Evolutionary conservation across 1,140 invertebrate genomes (phyloP), one percentile per base, ranked within the genome.

Genomic region (Mercenaria mercenaria): DNA sequence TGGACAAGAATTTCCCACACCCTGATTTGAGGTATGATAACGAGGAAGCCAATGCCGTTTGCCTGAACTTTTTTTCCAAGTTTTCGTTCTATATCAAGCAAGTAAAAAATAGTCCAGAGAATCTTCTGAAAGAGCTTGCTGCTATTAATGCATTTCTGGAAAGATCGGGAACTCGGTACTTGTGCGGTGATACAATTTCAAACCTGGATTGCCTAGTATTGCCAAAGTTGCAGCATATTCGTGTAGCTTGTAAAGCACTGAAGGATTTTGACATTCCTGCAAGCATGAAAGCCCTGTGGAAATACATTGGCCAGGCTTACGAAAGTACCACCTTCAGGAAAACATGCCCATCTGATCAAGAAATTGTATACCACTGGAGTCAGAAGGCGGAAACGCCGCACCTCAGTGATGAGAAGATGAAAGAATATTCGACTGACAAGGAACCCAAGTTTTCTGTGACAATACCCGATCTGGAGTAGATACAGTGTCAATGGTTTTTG

Each of bases 301-400:
- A 95, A n/a, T 97, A 97, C 93, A 95, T 97, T 47, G 94, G 96
- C 39, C 96, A 96, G 20, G 97, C 97, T 1, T 97, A 97, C 94
- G 93, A 95, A 13, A 95, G 96, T 37, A 96, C 96, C 23, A 95
- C 96, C 0, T 97, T 97, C 95, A 95, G 96, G 50, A 96, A 97
- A 91, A 96, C 97, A 11, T 97, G 97, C 93, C 97, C 97, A 6
- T 96, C 97, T 37, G 97, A 97, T 92, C 97, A 97, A 92, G 96
- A 97, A 92, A 97, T 97, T 64, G 95, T 97, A 23, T 94, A 97
- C 41, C 96, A 97, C 90, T 97, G 97, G 97, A 95, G 96, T 39
- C 96, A 96, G 56, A 96, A 96, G 91, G 95, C 96, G 8, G 96
- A 97, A 83, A 94, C 94, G 18, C 93, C 95, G 1, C 88, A 91